These are phyloP conservation scores for Semicossyphus pulcher DNA, from an alignment of 2,113 vertebrate genomes.

Conservation along the genomic window DNA sequence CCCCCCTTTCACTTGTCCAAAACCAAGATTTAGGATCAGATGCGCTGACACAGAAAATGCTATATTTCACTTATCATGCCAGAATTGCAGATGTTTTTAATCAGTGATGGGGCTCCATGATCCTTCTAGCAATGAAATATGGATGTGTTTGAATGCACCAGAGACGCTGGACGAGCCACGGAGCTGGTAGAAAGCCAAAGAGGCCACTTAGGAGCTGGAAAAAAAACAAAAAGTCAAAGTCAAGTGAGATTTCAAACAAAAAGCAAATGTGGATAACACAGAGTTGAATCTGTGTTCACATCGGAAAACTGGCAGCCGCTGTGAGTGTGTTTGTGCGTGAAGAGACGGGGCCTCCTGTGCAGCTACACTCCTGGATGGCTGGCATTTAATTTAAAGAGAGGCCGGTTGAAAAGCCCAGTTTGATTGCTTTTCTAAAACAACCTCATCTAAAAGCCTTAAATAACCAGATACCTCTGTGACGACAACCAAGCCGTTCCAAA, in stretches of 20 bases:
- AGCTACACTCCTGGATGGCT: slow-evolving; percentile 52
- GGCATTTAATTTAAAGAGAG: slow-evolving; percentile 58
- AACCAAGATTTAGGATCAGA: slow-evolving; percentile 36
- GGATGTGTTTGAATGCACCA: slow-evolving; percentile 9
- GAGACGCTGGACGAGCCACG: slow-evolving; percentile 5
- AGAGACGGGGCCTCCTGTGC: slow-evolving; percentile 34
- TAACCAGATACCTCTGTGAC: slow-evolving; percentile 51
- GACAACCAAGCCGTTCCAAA: slow-evolving; percentile 31
- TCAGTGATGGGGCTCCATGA: background rate
- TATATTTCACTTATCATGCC: slow-evolving; percentile 9
- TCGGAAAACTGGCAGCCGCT: slow-evolving; percentile 46
- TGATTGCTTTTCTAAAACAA: slow-evolving; percentile 70
- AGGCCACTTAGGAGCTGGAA: slow-evolving; percentile 7
- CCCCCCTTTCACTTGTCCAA: background rate
- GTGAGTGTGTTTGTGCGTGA: slow-evolving; percentile 3
- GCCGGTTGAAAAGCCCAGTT: slow-evolving; percentile 58
- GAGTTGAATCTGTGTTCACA: slow-evolving; percentile 31
- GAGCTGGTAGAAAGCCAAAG: slow-evolving; percentile 3
- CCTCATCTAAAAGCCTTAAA: slow-evolving; percentile 62
- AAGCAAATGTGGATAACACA: slow-evolving; percentile 40
- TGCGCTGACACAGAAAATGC: slow-evolving; percentile 32
- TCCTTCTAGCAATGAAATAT: slow-evolving; percentile 13
- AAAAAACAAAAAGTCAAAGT: slow-evolving; percentile 38
- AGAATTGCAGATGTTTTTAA: slow-evolving; percentile 34
- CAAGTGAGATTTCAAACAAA: slow-evolving; percentile 50